phyloP scores from a whole-genome alignment of 2,797 vertebrate species.

The Peromyscus aztecus region DNA sequence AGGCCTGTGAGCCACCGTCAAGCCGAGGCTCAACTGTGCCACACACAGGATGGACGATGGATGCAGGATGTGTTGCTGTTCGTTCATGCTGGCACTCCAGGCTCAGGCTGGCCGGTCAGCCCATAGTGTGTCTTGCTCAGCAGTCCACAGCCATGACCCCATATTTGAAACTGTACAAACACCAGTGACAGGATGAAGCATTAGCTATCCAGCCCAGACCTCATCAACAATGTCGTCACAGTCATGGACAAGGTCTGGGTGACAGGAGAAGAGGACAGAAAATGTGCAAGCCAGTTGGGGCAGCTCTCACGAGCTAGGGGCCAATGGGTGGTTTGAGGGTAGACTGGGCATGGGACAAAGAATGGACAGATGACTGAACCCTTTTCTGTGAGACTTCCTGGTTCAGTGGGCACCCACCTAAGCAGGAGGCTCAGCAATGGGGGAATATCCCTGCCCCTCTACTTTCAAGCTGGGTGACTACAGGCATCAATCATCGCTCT shows the following conservation, averaged over 20 bases:
- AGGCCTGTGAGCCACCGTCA: background rate
- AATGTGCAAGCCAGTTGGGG: background rate
- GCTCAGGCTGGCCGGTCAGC: rapidly evolving
- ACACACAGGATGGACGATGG: background rate
- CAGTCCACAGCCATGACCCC: background rate
- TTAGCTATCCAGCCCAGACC: background rate
- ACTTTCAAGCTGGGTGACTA: background rate
- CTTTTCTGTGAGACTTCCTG: background rate
- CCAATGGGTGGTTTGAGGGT: background rate
- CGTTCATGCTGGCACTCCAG: background rate
- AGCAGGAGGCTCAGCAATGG: background rate
- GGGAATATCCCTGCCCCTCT: background rate
- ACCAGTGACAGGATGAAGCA: background rate
- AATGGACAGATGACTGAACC: too few relatives aligned
- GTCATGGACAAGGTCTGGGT: background rate
- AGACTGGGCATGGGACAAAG: background rate
- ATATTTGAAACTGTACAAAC: background rate
- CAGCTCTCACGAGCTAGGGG: background rate
- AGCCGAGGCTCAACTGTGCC: background rate
- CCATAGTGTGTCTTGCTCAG: background rate
- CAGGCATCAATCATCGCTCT: background rate
- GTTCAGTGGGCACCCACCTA: background rate
- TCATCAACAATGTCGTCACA: background rate
- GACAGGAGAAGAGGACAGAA: background rate
- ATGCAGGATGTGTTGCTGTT: background rate